These are phyloP conservation scores for Lophius piscatorius DNA, from an alignment of 2,113 vertebrate species.

Conservation along the genomic window DNA sequence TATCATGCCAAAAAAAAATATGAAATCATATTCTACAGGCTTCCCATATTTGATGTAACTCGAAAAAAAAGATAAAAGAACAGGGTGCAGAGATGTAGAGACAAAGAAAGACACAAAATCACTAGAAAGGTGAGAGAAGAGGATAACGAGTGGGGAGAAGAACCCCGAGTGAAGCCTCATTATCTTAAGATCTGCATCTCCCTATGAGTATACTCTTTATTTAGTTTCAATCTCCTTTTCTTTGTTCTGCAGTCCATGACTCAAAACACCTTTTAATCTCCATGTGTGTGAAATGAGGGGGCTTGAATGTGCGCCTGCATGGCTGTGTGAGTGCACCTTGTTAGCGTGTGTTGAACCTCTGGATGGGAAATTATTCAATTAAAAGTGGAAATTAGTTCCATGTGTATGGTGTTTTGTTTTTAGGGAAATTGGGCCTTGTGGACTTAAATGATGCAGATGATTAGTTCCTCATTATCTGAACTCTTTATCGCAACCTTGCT, in stretches of 20 bases:
- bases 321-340: conserved; percentile 54
- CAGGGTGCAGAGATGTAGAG: background rate
- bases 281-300: conserved; percentile 51
- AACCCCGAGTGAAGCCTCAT: conserved; percentile 47
- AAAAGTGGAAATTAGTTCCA: conserved; percentile 69
- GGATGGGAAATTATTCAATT: conserved; percentile 69
- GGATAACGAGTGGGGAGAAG: conserved; percentile 17
- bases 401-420: conserved; percentile 66
- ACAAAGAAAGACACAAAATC: conserved; percentile 14
- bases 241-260: conserved; percentile 70
- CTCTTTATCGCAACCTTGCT: conserved; percentile 73
- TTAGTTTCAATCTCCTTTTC: conserved; percentile 65
- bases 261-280: conserved; percentile 70
- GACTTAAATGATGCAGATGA: conserved; percentile 71
- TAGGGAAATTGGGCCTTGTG: conserved; percentile 67
- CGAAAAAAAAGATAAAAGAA: background rate
- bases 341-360: conserved; percentile 62
- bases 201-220: conserved; percentile 60
- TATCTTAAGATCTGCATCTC: conserved; percentile 65
- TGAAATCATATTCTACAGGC: background rate
- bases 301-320: conserved; percentile 28
- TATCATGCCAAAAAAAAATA: too few relatives aligned
- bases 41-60: conserved; percentile 5
- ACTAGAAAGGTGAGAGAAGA: conserved; percentile 31
- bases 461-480: conserved; percentile 75